phyloP scores from a whole-genome alignment of 2,888 invertebrate species.

The Drosophila testacea region DNA sequence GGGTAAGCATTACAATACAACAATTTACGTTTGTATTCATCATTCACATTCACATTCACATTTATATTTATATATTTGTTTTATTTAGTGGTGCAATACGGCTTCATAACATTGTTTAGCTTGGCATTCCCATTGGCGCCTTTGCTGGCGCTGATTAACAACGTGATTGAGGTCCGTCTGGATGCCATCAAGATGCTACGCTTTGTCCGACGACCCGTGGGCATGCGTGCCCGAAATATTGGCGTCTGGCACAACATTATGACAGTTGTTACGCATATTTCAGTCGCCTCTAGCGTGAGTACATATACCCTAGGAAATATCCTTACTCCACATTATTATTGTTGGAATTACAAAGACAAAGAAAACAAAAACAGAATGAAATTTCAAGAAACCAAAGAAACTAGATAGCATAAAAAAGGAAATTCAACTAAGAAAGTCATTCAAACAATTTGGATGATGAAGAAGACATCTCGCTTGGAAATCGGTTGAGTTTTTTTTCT shows the following conservation, averaged over 20 bases:
- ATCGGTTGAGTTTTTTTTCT: too few relatives aligned
- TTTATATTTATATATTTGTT: not conserved
- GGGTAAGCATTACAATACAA: constrained; percentile 86
- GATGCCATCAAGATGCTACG: constrained; percentile 93
- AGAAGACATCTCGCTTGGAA: too few relatives aligned
- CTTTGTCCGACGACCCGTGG: constrained; percentile 90
- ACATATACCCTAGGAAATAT: not conserved
- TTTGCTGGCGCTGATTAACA: constrained; percentile 92
- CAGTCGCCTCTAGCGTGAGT: constrained; percentile 92
- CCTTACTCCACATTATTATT: too few relatives aligned
- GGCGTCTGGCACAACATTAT: constrained; percentile 93
- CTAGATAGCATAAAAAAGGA: too few relatives aligned
- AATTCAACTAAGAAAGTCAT: too few relatives aligned
- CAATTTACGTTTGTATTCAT: not conserved
- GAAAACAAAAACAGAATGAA: too few relatives aligned
- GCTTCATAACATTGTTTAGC: constrained; percentile 94
- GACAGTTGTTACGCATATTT: constrained; percentile 90
- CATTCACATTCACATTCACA: not conserved
- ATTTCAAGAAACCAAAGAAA: too few relatives aligned
- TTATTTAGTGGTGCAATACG: constrained; percentile 91
- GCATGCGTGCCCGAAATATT: constrained; percentile 90
- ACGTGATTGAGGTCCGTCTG: constrained; percentile 92
- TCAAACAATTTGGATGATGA: too few relatives aligned
- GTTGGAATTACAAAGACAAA: too few relatives aligned
- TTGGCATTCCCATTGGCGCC: constrained; percentile 95